Percentiles rank a stretch among this genome's conserved stretches.
Conservation (phyloP, 2,797 vertebrate species). For the Eptatretus atami region DNA sequence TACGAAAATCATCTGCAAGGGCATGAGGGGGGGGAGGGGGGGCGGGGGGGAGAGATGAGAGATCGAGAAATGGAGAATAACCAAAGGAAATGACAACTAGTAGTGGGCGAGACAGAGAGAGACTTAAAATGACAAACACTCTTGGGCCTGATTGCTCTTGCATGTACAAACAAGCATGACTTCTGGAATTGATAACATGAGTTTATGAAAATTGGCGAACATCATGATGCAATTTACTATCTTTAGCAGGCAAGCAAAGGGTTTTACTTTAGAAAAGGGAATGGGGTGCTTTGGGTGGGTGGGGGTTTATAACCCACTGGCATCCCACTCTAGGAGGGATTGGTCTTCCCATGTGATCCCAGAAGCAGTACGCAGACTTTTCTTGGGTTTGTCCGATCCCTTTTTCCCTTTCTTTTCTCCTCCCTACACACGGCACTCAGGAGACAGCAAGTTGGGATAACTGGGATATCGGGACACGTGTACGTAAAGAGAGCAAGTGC, state of each 20-base stretch:
- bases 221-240: too few species aligned
- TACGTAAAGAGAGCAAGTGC: too few species aligned
- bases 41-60: not conserved
- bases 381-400: constrained; percentile 36
- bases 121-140: too few species aligned
- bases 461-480: too few species aligned
- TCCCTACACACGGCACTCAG: too few species aligned
- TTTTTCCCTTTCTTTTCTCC: constrained; percentile 13
- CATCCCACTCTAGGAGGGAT: constrained; percentile 48
- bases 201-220: too few species aligned
- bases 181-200: too few species aligned
- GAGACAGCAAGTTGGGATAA: too few species aligned
- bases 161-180: too few species aligned
- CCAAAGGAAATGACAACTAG: not conserved
- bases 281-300: not conserved
- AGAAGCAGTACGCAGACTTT: constrained; percentile 51
- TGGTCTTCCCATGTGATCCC: constrained; percentile 48
- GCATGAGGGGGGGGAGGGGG: constrained; percentile 2
- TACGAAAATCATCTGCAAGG: constrained; percentile 44
- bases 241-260: too few species aligned
- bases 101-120: not conserved
- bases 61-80: not conserved
- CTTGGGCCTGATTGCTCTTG: too few species aligned
- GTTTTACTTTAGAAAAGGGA: too few species aligned
- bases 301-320: constrained; percentile 19